phyloP scores from a whole-genome alignment of 1,140 invertebrate genomes.

The Rhyzopertha dominica region DNA sequence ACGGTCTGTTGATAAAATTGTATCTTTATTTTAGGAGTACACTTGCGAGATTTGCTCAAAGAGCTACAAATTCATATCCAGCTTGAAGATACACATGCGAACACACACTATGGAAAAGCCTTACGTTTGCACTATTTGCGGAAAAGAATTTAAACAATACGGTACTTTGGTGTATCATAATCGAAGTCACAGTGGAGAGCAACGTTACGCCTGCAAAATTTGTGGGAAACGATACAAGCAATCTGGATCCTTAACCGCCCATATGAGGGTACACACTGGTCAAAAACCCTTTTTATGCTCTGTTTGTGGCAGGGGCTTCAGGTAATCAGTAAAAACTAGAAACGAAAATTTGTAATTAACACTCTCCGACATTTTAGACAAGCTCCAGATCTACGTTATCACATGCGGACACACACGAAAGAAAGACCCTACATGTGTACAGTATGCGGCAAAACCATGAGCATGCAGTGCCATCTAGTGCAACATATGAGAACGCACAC shows the following conservation, averaged over 20 bases:
- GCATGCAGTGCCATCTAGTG: slow-evolving; percentile 34
- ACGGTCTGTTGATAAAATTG: slow-evolving; percentile 12
- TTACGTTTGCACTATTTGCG: slow-evolving; percentile 51
- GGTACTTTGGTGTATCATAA: slow-evolving; percentile 64
- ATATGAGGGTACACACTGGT: slow-evolving; percentile 40
- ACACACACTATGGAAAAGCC: slow-evolving; percentile 34
- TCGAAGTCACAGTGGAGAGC: slow-evolving; percentile 61
- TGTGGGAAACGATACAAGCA: slow-evolving; percentile 59
- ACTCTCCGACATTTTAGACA: slow-evolving; percentile 33
- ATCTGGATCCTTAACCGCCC: slow-evolving; percentile 26
- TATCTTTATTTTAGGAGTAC: slow-evolving; percentile 21
- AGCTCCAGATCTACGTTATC: slow-evolving; percentile 32
- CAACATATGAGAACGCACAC: slow-evolving; percentile 56
- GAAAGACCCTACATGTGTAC: slow-evolving; percentile 37
- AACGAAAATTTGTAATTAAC: no score
- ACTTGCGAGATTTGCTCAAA: slow-evolving; percentile 26
- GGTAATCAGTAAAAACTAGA: slow-evolving; percentile 5
- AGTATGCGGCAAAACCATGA: slow-evolving; percentile 33
- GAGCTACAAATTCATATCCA: slow-evolving; percentile 21
- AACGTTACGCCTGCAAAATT: slow-evolving; percentile 53
- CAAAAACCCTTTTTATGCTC: slow-evolving; percentile 32
- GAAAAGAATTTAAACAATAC: slow-evolving; percentile 29
- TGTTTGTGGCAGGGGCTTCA: slow-evolving; percentile 32
- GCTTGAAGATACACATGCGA: slow-evolving; percentile 27
- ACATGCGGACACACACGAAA: slow-evolving; percentile 38